These are phyloP conservation scores for Leptopterna dolabrata DNA, from an alignment of 2,888 invertebrate species.

Conservation along the genomic window DNA sequence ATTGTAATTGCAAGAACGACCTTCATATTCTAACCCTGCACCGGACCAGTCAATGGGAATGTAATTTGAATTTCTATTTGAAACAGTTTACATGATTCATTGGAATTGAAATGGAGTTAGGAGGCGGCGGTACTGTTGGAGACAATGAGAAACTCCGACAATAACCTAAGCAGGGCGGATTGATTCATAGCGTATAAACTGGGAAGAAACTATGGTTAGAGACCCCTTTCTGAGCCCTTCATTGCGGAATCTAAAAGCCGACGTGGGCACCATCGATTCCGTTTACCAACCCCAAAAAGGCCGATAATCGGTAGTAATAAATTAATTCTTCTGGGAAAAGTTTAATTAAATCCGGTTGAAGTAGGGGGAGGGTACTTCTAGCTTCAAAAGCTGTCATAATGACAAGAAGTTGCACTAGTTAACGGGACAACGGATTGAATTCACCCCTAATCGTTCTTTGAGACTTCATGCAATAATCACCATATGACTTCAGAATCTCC, in stretches of 20 bases:
- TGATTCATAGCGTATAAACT: background rate
- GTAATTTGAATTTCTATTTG: background rate
- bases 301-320: slow-evolving; percentile 1
- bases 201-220: background rate
- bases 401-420: background rate
- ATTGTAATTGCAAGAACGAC: too few relatives aligned
- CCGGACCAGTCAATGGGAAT: too few relatives aligned
- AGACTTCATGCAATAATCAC: too few relatives aligned
- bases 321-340: background rate
- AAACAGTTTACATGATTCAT: background rate
- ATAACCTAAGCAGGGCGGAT: background rate
- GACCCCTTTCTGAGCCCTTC: background rate
- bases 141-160: background rate
- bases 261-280: background rate
- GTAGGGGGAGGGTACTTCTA: background rate
- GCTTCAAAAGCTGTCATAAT: slow-evolving; percentile 3
- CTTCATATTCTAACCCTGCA: too few relatives aligned
- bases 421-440: slow-evolving; percentile 1
- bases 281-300: background rate
- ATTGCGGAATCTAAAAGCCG: background rate
- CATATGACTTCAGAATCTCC: too few relatives aligned
- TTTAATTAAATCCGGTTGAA: background rate
- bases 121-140: background rate
- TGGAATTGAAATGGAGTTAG: background rate
- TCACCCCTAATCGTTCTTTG: too few relatives aligned